Percentiles rank a stretch among this genome's conserved stretches.
Evolutionary conservation across 2,113 vertebrate species (phyloP).

Genomic region (Connochaetes taurinus): DNA sequence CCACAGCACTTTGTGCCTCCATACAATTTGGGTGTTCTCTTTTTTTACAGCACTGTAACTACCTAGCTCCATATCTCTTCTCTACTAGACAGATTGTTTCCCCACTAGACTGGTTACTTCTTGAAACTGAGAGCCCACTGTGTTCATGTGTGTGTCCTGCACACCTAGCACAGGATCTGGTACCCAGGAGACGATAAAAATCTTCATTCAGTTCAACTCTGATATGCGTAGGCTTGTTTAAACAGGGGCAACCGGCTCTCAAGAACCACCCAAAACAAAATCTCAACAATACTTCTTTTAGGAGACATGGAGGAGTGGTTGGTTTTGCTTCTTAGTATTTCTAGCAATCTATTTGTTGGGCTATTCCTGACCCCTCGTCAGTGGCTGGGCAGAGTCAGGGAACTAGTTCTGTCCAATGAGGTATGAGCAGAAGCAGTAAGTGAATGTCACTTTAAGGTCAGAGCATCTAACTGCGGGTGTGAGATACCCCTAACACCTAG

Average conservation of each 20-base stretch:
- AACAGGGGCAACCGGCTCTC: background rate
- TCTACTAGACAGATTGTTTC: background rate
- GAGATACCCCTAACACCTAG: background rate
- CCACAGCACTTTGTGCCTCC: background rate
- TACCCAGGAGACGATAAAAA: background rate
- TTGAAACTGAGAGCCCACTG: background rate
- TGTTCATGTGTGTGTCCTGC: background rate
- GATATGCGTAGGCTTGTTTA: background rate
- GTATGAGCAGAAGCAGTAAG: background rate
- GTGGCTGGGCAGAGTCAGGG: background rate
- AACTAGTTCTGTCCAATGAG: background rate
- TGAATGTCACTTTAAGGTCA: background rate
- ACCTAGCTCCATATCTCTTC: background rate
- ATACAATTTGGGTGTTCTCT: background rate
- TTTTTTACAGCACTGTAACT: background rate
- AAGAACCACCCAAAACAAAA: background rate
- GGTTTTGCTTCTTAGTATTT: background rate
- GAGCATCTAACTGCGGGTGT: background rate
- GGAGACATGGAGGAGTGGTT: background rate
- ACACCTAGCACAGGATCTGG: background rate
- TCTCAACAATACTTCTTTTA: background rate
- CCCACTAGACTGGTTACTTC: background rate
- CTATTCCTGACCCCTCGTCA: background rate
- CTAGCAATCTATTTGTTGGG: background rate
- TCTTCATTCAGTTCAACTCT: background rate